Base-by-base conservation (phyloP, 2,113 vertebrate genomes). In the Nannospalax galili region DNA sequence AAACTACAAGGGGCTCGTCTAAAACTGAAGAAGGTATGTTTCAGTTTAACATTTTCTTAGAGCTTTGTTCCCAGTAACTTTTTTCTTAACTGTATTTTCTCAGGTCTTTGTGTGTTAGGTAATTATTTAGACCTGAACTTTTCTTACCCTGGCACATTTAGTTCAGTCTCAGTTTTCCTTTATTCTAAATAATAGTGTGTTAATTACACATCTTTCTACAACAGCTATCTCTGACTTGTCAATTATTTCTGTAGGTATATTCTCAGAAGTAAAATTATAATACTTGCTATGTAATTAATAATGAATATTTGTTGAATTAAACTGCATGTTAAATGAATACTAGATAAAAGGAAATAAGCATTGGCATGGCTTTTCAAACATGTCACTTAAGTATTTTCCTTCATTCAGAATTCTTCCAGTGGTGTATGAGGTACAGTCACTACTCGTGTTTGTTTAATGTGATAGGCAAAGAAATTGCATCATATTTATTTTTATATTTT, bases 21-120 rank as follows among this genome's bases (percentile, higher is more conserved):
- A 91, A 95, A 86, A 48, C 89, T 94, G 96, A 97, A 92, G 97
- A 98, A 98, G 98, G 99, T 99, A 99, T 1, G 92, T 93, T 64
- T 96, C 64, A 0, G 94, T 96, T n/a, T 40, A 30, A 35, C 6
- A 84, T 98, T 73, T 88, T 56, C 17, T 87, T 77, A 85, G 26
- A 84, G 37, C 16, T 93, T 70, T 92, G 48, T 93, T 77, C 52
- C 45, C 30, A 48, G 1, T 35, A 24, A 62, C 88, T 79, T 81
- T 35, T 67, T 65, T 65, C 70, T 88, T 80, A 10, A 17, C 32
- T 75, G 12, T 78, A 10, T 82, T 84, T 95, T 73, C 69, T 74
- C 70, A 73, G 52, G 19, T 62, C 22, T 20, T 64, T 62, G 79
- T 8, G 20, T 48, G 35, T 30, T 24, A 74, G 37, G 24, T 88